Conservation (phyloP, 2,888 invertebrate species). For the Tubulanus polymorphus region DNA sequence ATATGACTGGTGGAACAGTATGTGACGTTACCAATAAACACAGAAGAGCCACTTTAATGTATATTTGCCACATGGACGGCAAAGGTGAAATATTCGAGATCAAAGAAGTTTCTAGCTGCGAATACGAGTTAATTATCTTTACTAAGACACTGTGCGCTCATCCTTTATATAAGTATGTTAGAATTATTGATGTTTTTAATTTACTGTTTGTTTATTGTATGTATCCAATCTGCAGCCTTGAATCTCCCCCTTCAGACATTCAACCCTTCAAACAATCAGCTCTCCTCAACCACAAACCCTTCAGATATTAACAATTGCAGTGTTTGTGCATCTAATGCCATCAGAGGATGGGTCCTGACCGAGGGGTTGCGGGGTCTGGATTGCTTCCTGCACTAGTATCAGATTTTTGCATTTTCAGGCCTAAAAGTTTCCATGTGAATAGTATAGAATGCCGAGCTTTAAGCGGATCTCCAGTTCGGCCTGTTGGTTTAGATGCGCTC, state of each 20-base stretch:
- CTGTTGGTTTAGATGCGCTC: constrained; percentile 21
- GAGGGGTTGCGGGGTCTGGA: too few species aligned
- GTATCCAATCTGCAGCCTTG: too few species aligned
- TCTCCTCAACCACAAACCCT: too few species aligned
- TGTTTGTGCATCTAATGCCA: too few species aligned
- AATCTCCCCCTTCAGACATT: too few species aligned
- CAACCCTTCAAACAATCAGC: too few species aligned
- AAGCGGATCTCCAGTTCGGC: constrained; percentile 21
- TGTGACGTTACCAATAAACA: constrained; percentile 88
- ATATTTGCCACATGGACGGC: constrained; percentile 81
- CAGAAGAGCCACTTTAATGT: constrained; percentile 74
- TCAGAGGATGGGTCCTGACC: too few species aligned
- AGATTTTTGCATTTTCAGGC: constrained; percentile 34
- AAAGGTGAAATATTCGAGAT: constrained; percentile 89
- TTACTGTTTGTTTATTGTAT: too few species aligned
- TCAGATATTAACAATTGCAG: too few species aligned
- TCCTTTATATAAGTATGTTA: constrained; percentile 64
- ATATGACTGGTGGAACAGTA: constrained; percentile 76
- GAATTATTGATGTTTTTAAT: too few species aligned
- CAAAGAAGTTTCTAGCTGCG: constrained; percentile 89
- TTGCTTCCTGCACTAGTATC: too few species aligned
- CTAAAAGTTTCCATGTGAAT: constrained; percentile 43
- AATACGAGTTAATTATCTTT: constrained; percentile 87
- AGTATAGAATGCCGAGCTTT: constrained; percentile 50
- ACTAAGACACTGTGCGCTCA: constrained; percentile 83